phyloP scores from a whole-genome alignment of 2,113 vertebrate genomes.

The Chiloscyllium plagiosum region DNA sequence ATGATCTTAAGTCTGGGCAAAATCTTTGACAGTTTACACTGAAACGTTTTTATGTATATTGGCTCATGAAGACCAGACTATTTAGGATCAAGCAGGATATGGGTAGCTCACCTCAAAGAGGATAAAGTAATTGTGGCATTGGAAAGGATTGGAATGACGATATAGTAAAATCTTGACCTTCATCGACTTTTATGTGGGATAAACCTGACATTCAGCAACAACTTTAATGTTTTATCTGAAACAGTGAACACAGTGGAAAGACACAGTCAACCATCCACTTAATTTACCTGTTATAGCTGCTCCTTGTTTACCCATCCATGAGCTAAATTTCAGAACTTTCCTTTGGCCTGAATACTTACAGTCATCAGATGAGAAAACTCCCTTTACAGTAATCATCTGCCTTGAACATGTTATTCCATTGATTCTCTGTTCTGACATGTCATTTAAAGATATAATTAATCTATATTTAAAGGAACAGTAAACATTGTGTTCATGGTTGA shows the following conservation, averaged over 20 bases:
- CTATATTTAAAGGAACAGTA: not conserved
- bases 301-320: not conserved
- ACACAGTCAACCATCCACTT: not conserved
- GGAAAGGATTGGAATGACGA: not conserved
- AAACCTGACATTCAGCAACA: not conserved
- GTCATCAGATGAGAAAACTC: not conserved
- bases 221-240: slow-evolving; percentile 12
- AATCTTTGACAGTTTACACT: not conserved
- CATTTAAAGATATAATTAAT: slow-evolving; percentile 25
- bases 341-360: not conserved
- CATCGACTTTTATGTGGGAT: not conserved
- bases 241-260: not conserved
- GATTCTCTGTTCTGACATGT: not conserved
- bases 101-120: not conserved
- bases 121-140: not conserved
- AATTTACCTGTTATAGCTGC: not conserved
- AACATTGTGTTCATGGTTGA: not conserved
- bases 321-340: not conserved
- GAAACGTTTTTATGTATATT: not conserved
- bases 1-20: not conserved
- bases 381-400: not conserved
- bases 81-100: not conserved
- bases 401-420: not conserved
- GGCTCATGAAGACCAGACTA: not conserved
- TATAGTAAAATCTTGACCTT: not conserved